A percentile compares a stretch with the other conserved stretches of the same genome.
Conservation (phyloP, 1,140 invertebrate species). For the Laupala kohalensis region DNA sequence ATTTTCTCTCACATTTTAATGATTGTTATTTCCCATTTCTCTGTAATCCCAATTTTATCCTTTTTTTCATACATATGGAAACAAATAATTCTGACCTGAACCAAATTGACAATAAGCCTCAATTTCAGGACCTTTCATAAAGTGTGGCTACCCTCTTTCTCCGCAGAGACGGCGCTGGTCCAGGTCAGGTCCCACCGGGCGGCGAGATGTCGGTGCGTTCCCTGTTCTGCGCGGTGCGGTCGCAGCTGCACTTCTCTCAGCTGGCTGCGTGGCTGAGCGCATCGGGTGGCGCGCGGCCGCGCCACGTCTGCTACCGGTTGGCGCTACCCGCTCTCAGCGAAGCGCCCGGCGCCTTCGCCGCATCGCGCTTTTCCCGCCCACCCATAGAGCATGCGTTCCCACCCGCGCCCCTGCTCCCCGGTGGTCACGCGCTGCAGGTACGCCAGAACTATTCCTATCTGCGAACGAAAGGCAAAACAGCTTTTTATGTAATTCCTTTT, state of each 20-base stretch:
- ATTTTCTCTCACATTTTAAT: too few species aligned
- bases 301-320: slow-evolving; percentile 39
- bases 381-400: slow-evolving; percentile 77
- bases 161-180: not conserved
- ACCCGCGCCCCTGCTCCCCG: not conserved
- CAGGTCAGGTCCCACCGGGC: slow-evolving; percentile 22
- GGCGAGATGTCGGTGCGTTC: slow-evolving; percentile 42
- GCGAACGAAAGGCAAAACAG: too few species aligned
- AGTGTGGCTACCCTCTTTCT: not conserved
- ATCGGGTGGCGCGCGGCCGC: slow-evolving; percentile 34
- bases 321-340: slow-evolving; percentile 19
- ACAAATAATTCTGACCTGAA: too few species aligned
- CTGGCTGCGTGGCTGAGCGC: slow-evolving; percentile 73
- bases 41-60: too few species aligned
- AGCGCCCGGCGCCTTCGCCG: slow-evolving; percentile 38
- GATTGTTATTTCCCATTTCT: too few species aligned
- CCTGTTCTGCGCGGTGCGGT: slow-evolving; percentile 82
- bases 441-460: too few species aligned
- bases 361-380: slow-evolving; percentile 44
- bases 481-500: too few species aligned
- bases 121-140: not conserved
- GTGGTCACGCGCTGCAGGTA: not conserved
- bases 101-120: not conserved
- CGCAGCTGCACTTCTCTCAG: slow-evolving; percentile 92
- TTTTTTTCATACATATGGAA: not conserved